Conservation (phyloP, 1,140 invertebrate genomes). For the Mesaphorura yosii region DNA sequence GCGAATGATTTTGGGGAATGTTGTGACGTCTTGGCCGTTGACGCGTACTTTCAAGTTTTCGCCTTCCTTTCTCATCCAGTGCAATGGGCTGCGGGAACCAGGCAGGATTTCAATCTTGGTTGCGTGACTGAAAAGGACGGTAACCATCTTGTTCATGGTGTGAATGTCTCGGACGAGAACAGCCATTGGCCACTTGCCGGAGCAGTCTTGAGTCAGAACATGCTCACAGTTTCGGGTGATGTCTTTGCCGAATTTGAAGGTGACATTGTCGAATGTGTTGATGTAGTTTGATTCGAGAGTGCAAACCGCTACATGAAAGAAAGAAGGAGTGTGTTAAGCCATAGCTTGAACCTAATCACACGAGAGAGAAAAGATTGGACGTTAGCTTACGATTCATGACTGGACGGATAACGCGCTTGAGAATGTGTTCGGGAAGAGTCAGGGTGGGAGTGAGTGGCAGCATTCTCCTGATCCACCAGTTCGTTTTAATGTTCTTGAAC, state of each 20-base stretch:
- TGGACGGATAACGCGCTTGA: conserved; percentile 6
- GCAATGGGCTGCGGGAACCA: background rate
- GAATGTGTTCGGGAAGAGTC: conserved; percentile 12
- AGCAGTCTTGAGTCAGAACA: conserved; percentile 24
- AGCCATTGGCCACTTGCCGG: conserved; percentile 21
- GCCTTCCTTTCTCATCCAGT: background rate
- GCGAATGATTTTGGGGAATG: conserved; percentile 15
- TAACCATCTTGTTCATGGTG: conserved; percentile 8
- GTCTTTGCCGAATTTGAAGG: conserved; percentile 14
- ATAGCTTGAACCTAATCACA: no score
- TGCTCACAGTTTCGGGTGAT: conserved; percentile 17
- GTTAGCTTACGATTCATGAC: conserved; percentile 9
- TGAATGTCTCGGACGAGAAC: conserved; percentile 21
- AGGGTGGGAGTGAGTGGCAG: conserved; percentile 24
- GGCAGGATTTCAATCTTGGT: conserved; percentile 22
- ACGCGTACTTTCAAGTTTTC: conserved; percentile 10
- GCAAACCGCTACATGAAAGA: conserved; percentile 16
- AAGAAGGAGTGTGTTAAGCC: conserved; percentile 1
- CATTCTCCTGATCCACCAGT: conserved; percentile 2
- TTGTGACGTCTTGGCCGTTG: conserved; percentile 17
- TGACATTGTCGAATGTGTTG: conserved; percentile 29
- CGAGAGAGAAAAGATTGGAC: no score
- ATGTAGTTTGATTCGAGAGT: conserved; percentile 16
- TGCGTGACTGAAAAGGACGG: conserved; percentile 16
- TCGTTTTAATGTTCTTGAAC: conserved; percentile 19